Evolutionary conservation across 1,140 invertebrate genomes (phyloP).

Genomic region (Pomacea maculata): DNA sequence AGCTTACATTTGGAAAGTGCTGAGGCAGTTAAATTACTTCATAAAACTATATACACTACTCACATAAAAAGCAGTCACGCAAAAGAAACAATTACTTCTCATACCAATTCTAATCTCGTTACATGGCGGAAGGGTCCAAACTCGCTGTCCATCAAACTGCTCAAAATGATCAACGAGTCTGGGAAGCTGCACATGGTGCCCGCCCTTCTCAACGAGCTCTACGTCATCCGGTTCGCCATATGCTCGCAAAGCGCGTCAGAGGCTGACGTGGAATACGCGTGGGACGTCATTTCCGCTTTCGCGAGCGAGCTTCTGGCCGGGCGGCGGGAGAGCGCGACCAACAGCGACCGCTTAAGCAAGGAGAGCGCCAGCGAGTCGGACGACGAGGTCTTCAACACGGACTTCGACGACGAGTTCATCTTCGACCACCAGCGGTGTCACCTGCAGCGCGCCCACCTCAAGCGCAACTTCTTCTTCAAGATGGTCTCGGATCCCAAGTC

Average conservation of each 20-base stretch:
- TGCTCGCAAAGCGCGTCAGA: conserved; percentile 89
- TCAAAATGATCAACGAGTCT: conserved; percentile 94
- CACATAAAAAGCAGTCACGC: too few species aligned
- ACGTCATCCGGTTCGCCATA: conserved; percentile 90
- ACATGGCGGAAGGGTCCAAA: conserved; percentile 76
- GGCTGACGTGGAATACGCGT: conserved; percentile 89
- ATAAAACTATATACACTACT: too few species aligned
- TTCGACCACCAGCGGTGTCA: conserved; percentile 56
- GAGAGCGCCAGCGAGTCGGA: conserved; percentile 25
- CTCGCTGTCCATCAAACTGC: conserved; percentile 90
- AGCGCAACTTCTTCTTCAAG: conserved; percentile 90
- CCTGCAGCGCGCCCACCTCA: conserved; percentile 40
- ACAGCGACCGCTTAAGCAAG: not conserved
- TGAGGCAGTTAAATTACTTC: too few species aligned
- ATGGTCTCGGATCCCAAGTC: conserved; percentile 96
- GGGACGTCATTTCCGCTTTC: conserved; percentile 87
- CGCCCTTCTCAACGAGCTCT: conserved; percentile 86
- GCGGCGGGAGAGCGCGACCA: conserved; percentile 29
- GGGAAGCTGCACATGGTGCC: conserved; percentile 98
- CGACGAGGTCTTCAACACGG: conserved; percentile 27
- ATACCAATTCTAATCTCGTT: too few species aligned
- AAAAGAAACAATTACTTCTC: too few species aligned
- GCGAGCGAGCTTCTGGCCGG: conserved; percentile 77
- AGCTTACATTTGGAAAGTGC: too few species aligned
- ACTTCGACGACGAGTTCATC: conserved; percentile 52